Percentiles rank a stretch among this genome's conserved stretches.
These are phyloP conservation scores for Ypsolopha scabrella DNA, from an alignment of 2,888 invertebrate genomes.

Conservation along the genomic window DNA sequence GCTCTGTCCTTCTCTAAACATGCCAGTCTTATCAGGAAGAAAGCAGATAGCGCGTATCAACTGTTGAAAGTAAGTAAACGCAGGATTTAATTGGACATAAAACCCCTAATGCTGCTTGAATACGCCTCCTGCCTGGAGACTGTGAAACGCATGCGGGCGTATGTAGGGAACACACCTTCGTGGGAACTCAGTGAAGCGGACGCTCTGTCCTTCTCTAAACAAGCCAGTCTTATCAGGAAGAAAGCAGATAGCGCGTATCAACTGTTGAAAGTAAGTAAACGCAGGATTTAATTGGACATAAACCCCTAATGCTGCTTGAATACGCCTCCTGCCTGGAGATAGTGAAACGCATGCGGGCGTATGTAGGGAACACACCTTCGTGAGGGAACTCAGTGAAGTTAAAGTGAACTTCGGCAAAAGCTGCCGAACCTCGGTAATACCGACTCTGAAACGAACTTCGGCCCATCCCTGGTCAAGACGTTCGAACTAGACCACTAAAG, in stretches of 20 bases:
- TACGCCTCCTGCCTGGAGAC: slow-evolving; percentile 85
- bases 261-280: slow-evolving; percentile 33
- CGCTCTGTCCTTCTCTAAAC: slow-evolving; percentile 72
- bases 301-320: slow-evolving; percentile 83
- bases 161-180: slow-evolving; percentile 81
- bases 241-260: slow-evolving; percentile 71
- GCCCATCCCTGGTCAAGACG: no score
- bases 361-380: slow-evolving; percentile 81
- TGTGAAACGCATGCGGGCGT: slow-evolving; percentile 79
- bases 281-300: slow-evolving; percentile 50
- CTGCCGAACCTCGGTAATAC: no score
- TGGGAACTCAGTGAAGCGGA: slow-evolving; percentile 77
- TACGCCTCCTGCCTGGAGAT: slow-evolving; percentile 85
- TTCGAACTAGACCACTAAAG: no score
- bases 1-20: slow-evolving; percentile 74
- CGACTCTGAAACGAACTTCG: no score
- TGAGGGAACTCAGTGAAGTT: slow-evolving; percentile 72
- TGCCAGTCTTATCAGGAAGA: slow-evolving; percentile 76
- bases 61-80: slow-evolving; percentile 33
- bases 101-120: slow-evolving; percentile 83
- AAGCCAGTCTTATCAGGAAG: slow-evolving; percentile 77
- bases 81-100: slow-evolving; percentile 58
- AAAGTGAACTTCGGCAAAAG: no score
- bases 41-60: slow-evolving; percentile 69
- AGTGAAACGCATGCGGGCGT: slow-evolving; percentile 79